Conservation (phyloP, 2,888 invertebrate species). For the Dioctria linearis region DNA sequence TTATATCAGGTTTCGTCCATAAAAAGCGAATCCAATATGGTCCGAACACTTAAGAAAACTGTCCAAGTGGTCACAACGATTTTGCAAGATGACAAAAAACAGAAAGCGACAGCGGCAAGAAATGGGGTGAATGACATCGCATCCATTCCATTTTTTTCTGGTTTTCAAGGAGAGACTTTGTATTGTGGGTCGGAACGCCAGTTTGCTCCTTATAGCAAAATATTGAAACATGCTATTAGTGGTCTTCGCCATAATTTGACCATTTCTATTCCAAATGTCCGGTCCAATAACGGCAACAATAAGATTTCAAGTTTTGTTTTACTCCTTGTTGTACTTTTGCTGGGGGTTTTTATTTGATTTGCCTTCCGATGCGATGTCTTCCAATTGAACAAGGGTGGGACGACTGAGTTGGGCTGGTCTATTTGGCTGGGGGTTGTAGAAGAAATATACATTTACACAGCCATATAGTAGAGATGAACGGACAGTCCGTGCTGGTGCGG, state of each 20-base stretch:
- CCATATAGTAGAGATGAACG: conserved; percentile 2
- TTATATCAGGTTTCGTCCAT: conserved; percentile 28
- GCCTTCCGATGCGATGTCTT: conserved; percentile 51
- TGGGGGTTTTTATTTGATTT: conserved; percentile 50
- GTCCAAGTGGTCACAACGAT: conserved; percentile 52
- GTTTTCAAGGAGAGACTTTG: background rate
- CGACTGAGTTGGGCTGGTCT: background rate
- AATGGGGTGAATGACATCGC: conserved; percentile 49
- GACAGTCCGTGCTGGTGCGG: background rate
- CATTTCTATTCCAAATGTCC: conserved; percentile 64
- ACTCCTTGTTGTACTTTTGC: conserved; percentile 45
- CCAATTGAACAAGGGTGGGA: conserved; percentile 49
- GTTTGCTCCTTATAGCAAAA: conserved; percentile 50
- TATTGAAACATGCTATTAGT: conserved; percentile 53
- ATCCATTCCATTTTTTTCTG: background rate
- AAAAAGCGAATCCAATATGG: conserved; percentile 52
- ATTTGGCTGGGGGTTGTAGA: background rate
- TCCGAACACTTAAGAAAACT: conserved; percentile 49
- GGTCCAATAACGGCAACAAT: conserved; percentile 63
- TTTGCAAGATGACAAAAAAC: conserved; percentile 53
- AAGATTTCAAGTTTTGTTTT: conserved; percentile 58
- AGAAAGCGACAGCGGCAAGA: conserved; percentile 50
- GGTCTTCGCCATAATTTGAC: conserved; percentile 63
- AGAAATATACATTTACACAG: conserved; percentile 34
- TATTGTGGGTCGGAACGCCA: background rate